Evolutionary conservation across 2,113 vertebrate species (phyloP), one percentile per base, ranked within the genome.

Genomic region (Hemibagrus wyckioides): DNA sequence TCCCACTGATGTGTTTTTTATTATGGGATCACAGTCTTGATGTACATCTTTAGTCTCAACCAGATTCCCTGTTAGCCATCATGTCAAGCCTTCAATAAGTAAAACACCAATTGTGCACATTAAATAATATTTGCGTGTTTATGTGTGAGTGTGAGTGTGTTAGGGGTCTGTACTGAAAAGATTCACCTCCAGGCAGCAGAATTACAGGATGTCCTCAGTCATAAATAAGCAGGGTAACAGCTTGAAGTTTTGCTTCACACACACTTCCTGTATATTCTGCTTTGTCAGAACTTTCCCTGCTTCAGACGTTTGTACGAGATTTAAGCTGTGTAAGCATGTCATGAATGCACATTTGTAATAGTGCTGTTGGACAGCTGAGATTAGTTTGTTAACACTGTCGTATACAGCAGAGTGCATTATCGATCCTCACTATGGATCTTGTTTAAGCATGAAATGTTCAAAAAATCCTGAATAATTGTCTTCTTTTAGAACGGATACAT

Each of bases 131-230:
- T 7, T 61, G 23, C 61, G 15, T 59, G 1, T 80, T 4, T 41
- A 36, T 28, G 36, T 82, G 52, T 85, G 54, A 50, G 73, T 63
- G 36, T 85, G 83, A 54, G 65, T 36, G 23, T 23, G 21, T 17
- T 2, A 33, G 17, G 33, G 69, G 48, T 83, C 19, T 33, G 81
- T 41, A 69, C 4, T 39, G 75, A 54, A 87, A 82, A 65, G 33
- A 36, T 85, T 59, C 25, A 80, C 48, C 56, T 71, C 36, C 56
- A 44, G 59, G 14, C 25, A 86, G 85, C 83, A 91, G 87, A 93
- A 94, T 89, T 50, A 91, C 92, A 95, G 94, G 94, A 95, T 93
- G 93, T 95, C 92, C 94, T 93, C 90, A 82, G 87, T 54, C 83
- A 91, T 90, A 92, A 94, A 93, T 91, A 89, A 87, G 84, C 77